These are phyloP conservation scores for Dryobotodes eremita DNA, from an alignment of 2,888 invertebrate species.

Conservation along the genomic window DNA sequence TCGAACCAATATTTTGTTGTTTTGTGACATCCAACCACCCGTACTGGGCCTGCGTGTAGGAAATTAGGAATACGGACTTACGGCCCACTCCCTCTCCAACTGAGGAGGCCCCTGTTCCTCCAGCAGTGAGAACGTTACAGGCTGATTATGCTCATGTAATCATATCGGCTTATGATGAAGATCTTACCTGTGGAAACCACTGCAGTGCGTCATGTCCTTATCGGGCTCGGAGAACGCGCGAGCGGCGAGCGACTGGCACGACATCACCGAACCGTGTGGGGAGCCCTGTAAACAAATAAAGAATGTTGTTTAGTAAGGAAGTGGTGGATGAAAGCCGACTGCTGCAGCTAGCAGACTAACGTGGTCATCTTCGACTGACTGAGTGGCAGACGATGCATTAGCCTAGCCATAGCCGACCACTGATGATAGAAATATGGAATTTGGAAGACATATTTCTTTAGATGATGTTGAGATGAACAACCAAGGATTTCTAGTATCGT, in stretches of 20 bases:
- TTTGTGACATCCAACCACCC: too few species aligned
- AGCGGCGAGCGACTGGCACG: conserved; percentile 89
- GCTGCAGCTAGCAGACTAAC: background rate
- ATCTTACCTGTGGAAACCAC: conserved; percentile 83
- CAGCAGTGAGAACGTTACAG: too few species aligned
- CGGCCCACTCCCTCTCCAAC: too few species aligned
- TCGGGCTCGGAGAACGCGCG: conserved; percentile 87
- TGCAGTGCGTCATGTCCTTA: conserved; percentile 83
- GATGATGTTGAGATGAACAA: background rate
- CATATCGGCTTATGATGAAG: background rate
- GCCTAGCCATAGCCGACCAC: background rate
- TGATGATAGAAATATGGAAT: background rate
- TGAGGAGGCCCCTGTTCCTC: too few species aligned
- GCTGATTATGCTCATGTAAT: too few species aligned
- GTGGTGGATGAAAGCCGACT: background rate
- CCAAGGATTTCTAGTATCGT: background rate
- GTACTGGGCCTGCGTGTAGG: too few species aligned
- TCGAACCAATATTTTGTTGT: too few species aligned
- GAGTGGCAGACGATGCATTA: background rate
- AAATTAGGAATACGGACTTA: too few species aligned
- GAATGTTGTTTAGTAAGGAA: background rate
- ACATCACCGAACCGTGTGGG: conserved; percentile 90
- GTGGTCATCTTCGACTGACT: background rate
- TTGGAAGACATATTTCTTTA: background rate
- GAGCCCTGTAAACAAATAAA: conserved; percentile 80